phyloP scores from a whole-genome alignment of 1,140 invertebrate species.

The Lucilia sericata region DNA sequence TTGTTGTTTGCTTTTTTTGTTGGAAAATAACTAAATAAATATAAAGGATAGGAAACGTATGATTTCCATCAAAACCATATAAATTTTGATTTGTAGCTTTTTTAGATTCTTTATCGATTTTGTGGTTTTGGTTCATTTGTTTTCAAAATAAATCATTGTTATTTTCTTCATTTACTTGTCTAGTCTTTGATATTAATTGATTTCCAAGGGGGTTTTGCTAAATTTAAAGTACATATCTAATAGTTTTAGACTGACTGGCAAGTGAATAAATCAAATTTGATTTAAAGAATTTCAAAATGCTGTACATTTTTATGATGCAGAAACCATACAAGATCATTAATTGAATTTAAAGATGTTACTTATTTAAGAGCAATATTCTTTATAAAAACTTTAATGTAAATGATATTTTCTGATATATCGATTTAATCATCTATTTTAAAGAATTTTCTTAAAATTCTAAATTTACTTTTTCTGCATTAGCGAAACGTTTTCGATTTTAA shows the following conservation, averaged over 20 bases:
- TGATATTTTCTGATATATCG: too few relatives aligned
- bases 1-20: neutral
- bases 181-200: neutral
- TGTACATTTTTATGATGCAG: neutral
- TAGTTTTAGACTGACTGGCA: neutral
- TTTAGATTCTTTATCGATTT: neutral
- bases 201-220: neutral
- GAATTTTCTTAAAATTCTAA: too few relatives aligned
- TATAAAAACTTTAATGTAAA: too few relatives aligned
- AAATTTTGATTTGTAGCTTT: slow-evolving; percentile 15
- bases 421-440: too few relatives aligned
- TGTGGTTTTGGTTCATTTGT: neutral
- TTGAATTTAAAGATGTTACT: too few relatives aligned
- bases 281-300: neutral
- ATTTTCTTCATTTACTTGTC: neutral
- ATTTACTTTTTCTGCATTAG: too few relatives aligned
- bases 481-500: too few relatives aligned
- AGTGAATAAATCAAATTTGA: slow-evolving; percentile 3
- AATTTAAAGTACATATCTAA: neutral
- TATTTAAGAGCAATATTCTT: too few relatives aligned
- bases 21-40: neutral
- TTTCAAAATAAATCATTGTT: neutral
- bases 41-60: too few relatives aligned
- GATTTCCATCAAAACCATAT: neutral
- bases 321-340: neutral